Conservation (phyloP, 2,797 vertebrate genomes). For the Pangasius macronema region DNA sequence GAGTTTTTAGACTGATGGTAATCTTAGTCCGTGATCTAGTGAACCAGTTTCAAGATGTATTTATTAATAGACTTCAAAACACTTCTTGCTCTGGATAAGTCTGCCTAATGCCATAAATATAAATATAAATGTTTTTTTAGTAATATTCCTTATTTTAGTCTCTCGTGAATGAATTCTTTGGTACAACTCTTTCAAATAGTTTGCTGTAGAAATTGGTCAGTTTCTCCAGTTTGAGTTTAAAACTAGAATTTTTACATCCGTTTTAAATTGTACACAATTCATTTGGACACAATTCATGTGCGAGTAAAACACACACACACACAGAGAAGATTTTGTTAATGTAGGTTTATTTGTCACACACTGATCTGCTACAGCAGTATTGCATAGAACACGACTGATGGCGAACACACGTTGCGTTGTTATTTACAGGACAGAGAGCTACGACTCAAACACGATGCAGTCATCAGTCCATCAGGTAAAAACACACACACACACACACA, state of each 20-base stretch:
- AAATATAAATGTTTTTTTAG: not conserved
- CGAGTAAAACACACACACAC: not conserved
- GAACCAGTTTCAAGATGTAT: no score
- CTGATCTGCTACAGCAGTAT: constrained; percentile 61
- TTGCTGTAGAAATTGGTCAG: not conserved
- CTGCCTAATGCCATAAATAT: no score
- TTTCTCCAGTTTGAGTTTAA: not conserved
- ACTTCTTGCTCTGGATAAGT: no score
- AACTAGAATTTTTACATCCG: not conserved
- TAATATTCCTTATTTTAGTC: not conserved
- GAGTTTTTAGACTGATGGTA: no score
- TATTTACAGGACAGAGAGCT: constrained; percentile 57
- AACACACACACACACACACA: not conserved
- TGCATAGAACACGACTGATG: constrained; percentile 61
- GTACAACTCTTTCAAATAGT: not conserved
- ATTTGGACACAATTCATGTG: not conserved
- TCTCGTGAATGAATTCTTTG: no score
- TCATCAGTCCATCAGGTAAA: constrained; percentile 21
- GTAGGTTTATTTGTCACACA: constrained; percentile 50
- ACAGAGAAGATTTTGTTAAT: no score
- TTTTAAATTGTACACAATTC: not conserved
- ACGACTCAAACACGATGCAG: constrained; percentile 22
- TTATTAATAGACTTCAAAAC: no score
- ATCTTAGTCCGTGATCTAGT: no score
- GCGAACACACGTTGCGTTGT: constrained; percentile 42